Evolutionary conservation across 2,888 invertebrate genomes (phyloP).

Genomic region (Magallana nippona): DNA sequence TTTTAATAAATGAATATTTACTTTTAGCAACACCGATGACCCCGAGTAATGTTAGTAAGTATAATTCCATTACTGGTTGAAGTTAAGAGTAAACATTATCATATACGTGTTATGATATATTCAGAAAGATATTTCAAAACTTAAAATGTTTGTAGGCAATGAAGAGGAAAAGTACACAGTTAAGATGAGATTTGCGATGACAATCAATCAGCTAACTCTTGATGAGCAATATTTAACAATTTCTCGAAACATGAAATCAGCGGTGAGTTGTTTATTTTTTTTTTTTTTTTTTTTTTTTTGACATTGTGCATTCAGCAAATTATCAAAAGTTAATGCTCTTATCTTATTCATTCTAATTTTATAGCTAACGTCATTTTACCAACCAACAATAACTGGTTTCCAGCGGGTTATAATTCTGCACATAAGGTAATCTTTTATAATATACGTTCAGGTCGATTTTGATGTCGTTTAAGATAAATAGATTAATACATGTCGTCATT

Average conservation of each 20-base stretch:
- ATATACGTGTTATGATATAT: neutral
- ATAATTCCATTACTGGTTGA: neutral
- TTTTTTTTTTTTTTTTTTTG: too few relatives aligned
- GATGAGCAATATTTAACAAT: neutral
- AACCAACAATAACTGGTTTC: constrained; percentile 5
- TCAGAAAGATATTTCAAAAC: neutral
- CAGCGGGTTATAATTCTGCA: neutral
- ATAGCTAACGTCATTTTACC: neutral
- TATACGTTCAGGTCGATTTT: neutral
- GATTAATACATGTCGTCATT: too few relatives aligned
- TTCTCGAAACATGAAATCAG: neutral
- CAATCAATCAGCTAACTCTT: neutral
- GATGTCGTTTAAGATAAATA: neutral
- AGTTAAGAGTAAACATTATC: too few relatives aligned
- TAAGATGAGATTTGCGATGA: neutral
- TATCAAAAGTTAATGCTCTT: too few relatives aligned
- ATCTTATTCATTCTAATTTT: neutral
- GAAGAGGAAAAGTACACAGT: neutral
- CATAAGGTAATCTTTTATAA: neutral
- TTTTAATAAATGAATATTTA: neutral
- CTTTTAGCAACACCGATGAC: neutral
- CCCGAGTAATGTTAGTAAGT: neutral
- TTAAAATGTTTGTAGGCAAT: neutral
- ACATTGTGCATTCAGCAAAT: too few relatives aligned
- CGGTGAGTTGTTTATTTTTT: neutral